Evolutionary conservation across 2,113 vertebrate species (phyloP).

Genomic region (Notothenia coriiceps): DNA sequence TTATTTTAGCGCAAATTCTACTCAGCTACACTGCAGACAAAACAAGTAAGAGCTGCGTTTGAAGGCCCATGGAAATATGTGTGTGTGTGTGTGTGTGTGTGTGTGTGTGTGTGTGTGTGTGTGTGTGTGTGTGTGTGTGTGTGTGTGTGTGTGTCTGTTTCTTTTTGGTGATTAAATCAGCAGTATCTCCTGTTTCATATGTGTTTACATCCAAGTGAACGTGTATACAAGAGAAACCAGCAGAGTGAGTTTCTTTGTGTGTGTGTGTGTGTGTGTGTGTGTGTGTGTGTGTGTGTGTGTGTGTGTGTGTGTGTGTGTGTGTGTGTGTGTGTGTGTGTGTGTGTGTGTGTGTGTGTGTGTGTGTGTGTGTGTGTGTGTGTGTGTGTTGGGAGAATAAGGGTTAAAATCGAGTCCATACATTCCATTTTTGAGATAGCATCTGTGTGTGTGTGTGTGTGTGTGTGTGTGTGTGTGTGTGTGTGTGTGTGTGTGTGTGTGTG

Average conservation of each 20-base stretch:
- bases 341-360: slow-evolving; percentile 44
- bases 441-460: slow-evolving; percentile 15
- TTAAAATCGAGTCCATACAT: slow-evolving; percentile 42
- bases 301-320: slow-evolving; percentile 36
- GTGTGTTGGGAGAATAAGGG: slow-evolving; percentile 21
- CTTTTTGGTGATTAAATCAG: slow-evolving; percentile 56
- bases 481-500: slow-evolving; percentile 33
- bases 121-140: slow-evolving; percentile 8
- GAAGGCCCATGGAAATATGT: slow-evolving; percentile 48
- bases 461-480: slow-evolving; percentile 6
- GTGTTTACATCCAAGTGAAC: slow-evolving; percentile 56
- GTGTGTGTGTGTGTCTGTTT: slow-evolving; percentile 10
- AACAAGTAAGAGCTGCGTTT: slow-evolving; percentile 64
- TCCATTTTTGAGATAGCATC: slow-evolving; percentile 57
- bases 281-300: slow-evolving; percentile 42
- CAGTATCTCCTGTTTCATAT: slow-evolving; percentile 62
- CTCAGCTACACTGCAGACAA: slow-evolving; percentile 74
- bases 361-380: slow-evolving; percentile 41
- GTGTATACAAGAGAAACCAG: slow-evolving; percentile 51
- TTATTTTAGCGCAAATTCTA: slow-evolving; percentile 77
- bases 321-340: slow-evolving; percentile 40
- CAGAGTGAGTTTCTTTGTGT: slow-evolving; percentile 24
- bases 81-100: slow-evolving; percentile 10
- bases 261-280: slow-evolving; percentile 40
- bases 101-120: not conserved